These are phyloP conservation scores for Heliothis virescens DNA, from an alignment of 1,140 invertebrate species.

Conservation along the genomic window DNA sequence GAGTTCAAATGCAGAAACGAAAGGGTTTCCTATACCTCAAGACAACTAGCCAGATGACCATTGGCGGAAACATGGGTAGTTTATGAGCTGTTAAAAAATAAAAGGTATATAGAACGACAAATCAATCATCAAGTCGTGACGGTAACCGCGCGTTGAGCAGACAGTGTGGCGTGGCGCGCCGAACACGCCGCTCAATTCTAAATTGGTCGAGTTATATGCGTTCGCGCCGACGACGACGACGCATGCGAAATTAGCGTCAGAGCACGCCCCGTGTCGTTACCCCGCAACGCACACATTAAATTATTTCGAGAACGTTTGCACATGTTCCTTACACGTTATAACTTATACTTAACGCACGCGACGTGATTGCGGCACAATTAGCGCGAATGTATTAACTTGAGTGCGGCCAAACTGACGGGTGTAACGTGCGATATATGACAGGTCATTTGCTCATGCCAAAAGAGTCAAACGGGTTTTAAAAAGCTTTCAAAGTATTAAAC, in stretches of 20 bases:
- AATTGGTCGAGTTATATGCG: conserved; percentile 54
- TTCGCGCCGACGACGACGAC: conserved; percentile 41
- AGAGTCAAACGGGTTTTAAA: no score
- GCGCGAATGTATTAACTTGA: conserved; percentile 40
- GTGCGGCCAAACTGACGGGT: no score
- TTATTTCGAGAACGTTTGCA: conserved; percentile 66
- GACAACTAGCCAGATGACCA: no score
- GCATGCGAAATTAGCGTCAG: conserved; percentile 61
- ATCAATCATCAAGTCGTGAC: conserved; percentile 21
- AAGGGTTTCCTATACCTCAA: no score
- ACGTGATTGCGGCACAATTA: conserved; percentile 52
- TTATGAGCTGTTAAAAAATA: not conserved
- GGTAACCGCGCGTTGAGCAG: conserved; percentile 38
- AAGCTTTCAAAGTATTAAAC: no score
- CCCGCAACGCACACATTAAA: conserved; percentile 55
- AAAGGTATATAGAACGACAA: not conserved
- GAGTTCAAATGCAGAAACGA: no score
- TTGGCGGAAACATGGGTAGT: no score
- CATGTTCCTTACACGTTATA: conserved; percentile 56
- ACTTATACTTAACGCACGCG: conserved; percentile 43
- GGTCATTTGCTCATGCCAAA: no score
- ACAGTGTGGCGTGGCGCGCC: conserved; percentile 57
- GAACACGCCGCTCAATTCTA: conserved; percentile 54
- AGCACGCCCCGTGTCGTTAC: conserved; percentile 55
- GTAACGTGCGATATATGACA: no score